phyloP scores from a whole-genome alignment of 2,888 invertebrate genomes.

The Dastarcus helophoroides region DNA sequence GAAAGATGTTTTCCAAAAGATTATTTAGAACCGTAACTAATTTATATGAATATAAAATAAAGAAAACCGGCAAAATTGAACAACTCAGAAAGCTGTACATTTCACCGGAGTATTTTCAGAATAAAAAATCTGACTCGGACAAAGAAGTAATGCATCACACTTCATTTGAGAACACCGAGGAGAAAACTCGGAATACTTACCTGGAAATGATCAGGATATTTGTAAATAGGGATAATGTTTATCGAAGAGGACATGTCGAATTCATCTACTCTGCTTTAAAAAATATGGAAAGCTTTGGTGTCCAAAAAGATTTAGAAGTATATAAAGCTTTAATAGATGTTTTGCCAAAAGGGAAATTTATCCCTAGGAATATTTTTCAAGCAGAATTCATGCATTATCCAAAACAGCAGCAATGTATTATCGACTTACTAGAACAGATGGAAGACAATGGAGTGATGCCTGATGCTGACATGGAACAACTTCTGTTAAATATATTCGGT shows the following conservation, averaged over 20 bases:
- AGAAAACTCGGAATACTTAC: slow-evolving; percentile 57
- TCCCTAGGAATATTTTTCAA: slow-evolving; percentile 73
- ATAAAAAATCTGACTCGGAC: slow-evolving; percentile 1
- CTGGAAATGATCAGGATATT: slow-evolving; percentile 66
- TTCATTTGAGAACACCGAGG: slow-evolving; percentile 40
- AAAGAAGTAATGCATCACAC: slow-evolving; percentile 37
- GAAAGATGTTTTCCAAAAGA: slow-evolving; percentile 1
- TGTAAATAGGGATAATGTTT: slow-evolving; percentile 47
- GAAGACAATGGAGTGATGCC: slow-evolving; percentile 88
- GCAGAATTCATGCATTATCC: slow-evolving; percentile 89
- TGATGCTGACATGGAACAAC: slow-evolving; percentile 76
- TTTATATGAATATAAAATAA: not conserved
- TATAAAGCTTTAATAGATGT: slow-evolving; percentile 80
- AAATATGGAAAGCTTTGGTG: slow-evolving; percentile 81
- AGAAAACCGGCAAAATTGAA: not conserved
- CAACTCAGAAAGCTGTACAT: not conserved
- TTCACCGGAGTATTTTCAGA: not conserved
- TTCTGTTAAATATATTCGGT: slow-evolving; percentile 79
- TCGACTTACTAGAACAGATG: slow-evolving; percentile 90
- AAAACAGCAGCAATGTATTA: slow-evolving; percentile 87
- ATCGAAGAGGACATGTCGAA: slow-evolving; percentile 79
- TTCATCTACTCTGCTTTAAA: slow-evolving; percentile 86
- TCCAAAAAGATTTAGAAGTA: slow-evolving; percentile 72
- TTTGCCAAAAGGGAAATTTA: slow-evolving; percentile 79
- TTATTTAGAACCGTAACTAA: not conserved